Conservation (phyloP, 2,113 vertebrate genomes). For the Thermophis baileyi region DNA sequence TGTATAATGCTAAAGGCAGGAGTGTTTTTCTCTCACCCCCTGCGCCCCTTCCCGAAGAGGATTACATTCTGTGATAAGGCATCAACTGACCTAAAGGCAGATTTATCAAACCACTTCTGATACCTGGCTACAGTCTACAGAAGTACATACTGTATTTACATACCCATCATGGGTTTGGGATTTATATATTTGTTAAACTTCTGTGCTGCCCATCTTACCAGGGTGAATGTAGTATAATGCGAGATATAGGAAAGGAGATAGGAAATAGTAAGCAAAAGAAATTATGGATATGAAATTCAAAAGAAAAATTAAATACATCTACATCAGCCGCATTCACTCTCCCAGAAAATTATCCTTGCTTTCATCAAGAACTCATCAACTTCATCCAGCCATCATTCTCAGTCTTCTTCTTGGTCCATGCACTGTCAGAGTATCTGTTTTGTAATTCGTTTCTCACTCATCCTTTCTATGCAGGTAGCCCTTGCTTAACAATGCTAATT, state of each 20-base stretch:
- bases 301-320: not conserved
- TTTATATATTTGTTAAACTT: too few species aligned
- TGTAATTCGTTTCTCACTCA: not conserved
- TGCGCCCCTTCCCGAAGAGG: not conserved
- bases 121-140: not conserved
- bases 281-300: not conserved
- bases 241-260: not conserved
- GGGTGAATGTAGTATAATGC: too few species aligned
- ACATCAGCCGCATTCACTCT: not conserved
- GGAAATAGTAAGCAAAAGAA: not conserved
- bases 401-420: not conserved
- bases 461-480: not conserved
- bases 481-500: not conserved
- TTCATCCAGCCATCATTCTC: not conserved
- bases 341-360: not conserved
- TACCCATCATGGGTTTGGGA: not conserved
- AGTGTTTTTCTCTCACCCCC: not conserved
- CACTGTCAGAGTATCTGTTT: not conserved
- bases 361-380: not conserved
- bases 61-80: not conserved
- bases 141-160: not conserved
- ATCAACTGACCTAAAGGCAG: not conserved
- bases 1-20: not conserved
- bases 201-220: too few species aligned
- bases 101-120: not conserved